Conservation (phyloP, 2,797 vertebrate genomes). For the Squalus acanthias region DNA sequence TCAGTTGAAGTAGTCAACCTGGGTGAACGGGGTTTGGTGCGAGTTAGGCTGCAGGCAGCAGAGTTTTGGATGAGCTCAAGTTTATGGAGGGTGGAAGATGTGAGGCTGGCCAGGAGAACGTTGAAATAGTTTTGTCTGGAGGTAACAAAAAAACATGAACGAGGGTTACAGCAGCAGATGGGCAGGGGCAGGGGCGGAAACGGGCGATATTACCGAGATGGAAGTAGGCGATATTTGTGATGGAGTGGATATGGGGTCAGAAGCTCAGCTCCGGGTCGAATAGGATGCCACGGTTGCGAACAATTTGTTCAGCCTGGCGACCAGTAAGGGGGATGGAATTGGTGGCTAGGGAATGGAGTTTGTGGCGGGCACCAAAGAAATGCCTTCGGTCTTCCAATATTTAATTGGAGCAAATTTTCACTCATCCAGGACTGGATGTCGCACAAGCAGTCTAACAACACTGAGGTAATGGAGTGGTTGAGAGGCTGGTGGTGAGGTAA, state of each 20-base stretch:
- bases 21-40: neutral
- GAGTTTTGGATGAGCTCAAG: neutral
- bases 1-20: neutral
- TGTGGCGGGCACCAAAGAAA: neutral
- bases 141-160: neutral
- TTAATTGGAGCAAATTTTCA: too few relatives aligned
- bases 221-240: neutral
- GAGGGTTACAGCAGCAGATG: neutral
- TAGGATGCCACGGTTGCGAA: neutral
- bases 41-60: neutral
- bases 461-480: too few relatives aligned
- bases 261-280: neutral
- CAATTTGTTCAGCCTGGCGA: neutral
- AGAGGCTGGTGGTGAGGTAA: too few relatives aligned
- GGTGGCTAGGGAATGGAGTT: neutral
- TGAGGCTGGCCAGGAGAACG: neutral
- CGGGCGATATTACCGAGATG: neutral
- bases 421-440: too few relatives aligned
- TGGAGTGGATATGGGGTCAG: neutral
- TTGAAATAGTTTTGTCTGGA: neutral
- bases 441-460: too few relatives aligned
- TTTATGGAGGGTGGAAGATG: neutral
- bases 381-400: neutral
- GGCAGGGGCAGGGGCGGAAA: too few relatives aligned
- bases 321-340: neutral